phyloP scores from a whole-genome alignment of 2,113 vertebrate species.

The Sinocyclocheilus maitianheensis region DNA sequence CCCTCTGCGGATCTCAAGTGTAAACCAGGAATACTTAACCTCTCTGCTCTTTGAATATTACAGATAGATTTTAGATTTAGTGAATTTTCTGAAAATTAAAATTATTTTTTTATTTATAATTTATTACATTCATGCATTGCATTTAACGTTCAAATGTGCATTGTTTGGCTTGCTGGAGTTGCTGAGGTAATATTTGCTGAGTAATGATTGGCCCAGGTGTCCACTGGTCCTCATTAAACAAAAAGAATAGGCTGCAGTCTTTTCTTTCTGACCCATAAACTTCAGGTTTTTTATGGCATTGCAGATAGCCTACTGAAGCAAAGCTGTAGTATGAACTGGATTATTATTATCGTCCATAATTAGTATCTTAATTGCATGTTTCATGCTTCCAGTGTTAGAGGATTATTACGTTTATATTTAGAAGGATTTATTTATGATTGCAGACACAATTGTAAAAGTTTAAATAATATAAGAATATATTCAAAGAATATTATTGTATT shows the following conservation, averaged over 20 bases:
- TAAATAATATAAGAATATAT: no score
- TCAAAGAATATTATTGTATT: background rate
- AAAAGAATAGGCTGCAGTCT: background rate
- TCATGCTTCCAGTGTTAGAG: background rate
- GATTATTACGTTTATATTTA: background rate
- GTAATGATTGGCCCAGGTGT: conserved; percentile 16
- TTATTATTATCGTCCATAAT: background rate
- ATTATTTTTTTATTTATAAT: background rate
- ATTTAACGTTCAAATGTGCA: background rate
- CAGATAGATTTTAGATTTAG: background rate
- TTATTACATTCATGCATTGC: background rate
- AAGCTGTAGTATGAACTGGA: background rate
- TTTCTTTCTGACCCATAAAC: conserved; percentile 6
- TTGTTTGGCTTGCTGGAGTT: background rate
- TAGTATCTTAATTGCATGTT: background rate
- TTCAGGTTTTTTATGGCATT: background rate
- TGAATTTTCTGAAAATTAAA: background rate
- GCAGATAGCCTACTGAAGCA: background rate
- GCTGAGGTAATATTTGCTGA: conserved; percentile 11
- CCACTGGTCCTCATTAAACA: background rate
- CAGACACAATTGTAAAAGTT: background rate
- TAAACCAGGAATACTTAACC: background rate
- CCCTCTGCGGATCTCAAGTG: background rate
- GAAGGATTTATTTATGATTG: background rate
- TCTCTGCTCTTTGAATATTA: background rate